phyloP scores from a whole-genome alignment of 1,140 invertebrate genomes.

The Drosophila athabasca region DNA sequence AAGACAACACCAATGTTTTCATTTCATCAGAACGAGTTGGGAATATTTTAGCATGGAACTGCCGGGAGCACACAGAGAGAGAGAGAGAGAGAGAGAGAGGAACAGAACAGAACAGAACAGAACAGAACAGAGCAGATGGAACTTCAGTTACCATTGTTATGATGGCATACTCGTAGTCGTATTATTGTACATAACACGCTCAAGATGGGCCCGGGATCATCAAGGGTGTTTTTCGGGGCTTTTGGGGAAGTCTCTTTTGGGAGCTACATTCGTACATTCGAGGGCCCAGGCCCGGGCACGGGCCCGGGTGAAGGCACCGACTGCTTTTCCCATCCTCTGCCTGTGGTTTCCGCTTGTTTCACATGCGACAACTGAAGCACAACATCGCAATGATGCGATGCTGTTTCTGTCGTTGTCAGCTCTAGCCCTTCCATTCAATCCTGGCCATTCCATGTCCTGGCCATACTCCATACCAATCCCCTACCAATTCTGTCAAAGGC shows the following conservation, averaged over 20 bases:
- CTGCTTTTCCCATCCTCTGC: background rate
- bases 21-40: conserved; percentile 16
- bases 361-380: conserved; percentile 31
- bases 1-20: conserved; percentile 10
- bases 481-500: background rate
- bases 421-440: too few relatives aligned
- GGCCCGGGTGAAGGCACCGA: background rate
- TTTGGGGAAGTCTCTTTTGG: too few relatives aligned
- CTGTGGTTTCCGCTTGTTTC: conserved; percentile 56
- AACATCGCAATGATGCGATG: conserved; percentile 23
- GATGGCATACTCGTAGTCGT: conserved; percentile 7
- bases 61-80: too few relatives aligned
- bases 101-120: too few relatives aligned
- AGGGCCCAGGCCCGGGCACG: background rate
- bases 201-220: conserved; percentile 1
- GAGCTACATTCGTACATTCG: background rate
- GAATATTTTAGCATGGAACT: conserved; percentile 2
- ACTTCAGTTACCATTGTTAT: conserved; percentile 30
- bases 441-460: too few relatives aligned
- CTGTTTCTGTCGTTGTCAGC: conserved; percentile 14
- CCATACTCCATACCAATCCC: too few relatives aligned
- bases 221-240: background rate
- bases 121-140: too few relatives aligned
- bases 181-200: conserved; percentile 48
- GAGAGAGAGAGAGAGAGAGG: too few relatives aligned